Conservation (phyloP, 1,140 invertebrate species). For the Meloidogyne exigua region DNA sequence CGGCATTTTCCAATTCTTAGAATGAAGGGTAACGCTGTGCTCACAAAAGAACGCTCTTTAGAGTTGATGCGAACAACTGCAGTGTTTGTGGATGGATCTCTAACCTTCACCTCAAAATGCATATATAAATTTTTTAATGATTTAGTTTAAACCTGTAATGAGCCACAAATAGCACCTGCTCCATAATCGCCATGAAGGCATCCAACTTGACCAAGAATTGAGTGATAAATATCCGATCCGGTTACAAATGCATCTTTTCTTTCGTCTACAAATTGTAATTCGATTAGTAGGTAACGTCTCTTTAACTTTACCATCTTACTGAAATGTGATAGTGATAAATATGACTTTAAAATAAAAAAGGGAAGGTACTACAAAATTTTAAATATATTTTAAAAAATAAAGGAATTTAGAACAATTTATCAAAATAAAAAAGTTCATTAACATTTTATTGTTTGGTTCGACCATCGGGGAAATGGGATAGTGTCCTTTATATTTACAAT, state of each 20-base stretch:
- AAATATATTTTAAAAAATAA: background rate
- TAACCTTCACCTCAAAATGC: slow-evolving; percentile 31
- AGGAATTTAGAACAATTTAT: background rate
- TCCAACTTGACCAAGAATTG: slow-evolving; percentile 27
- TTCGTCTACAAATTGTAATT: slow-evolving; percentile 17
- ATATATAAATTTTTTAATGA: background rate
- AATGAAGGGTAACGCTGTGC: slow-evolving; percentile 32
- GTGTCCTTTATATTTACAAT: slow-evolving; percentile 86
- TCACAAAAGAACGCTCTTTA: slow-evolving; percentile 22
- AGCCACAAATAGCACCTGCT: slow-evolving; percentile 26
- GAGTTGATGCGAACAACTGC: slow-evolving; percentile 26
- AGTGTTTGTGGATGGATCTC: slow-evolving; percentile 24
- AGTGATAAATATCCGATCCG: slow-evolving; percentile 24
- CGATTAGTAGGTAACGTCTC: slow-evolving; percentile 27
- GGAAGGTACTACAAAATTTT: too few relatives aligned
- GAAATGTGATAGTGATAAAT: too few relatives aligned
- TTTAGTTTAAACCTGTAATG: slow-evolving; percentile 19
- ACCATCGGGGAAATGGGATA: slow-evolving; percentile 88
- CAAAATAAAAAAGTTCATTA: background rate
- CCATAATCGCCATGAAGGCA: slow-evolving; percentile 37
- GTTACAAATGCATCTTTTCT: slow-evolving; percentile 9
- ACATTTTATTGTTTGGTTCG: background rate
- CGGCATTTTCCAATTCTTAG: background rate
- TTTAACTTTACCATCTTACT: slow-evolving; percentile 24
- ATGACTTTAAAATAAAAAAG: too few relatives aligned